Conservation (phyloP, 1,140 invertebrate species). For the Drosophila quadrilineata region DNA sequence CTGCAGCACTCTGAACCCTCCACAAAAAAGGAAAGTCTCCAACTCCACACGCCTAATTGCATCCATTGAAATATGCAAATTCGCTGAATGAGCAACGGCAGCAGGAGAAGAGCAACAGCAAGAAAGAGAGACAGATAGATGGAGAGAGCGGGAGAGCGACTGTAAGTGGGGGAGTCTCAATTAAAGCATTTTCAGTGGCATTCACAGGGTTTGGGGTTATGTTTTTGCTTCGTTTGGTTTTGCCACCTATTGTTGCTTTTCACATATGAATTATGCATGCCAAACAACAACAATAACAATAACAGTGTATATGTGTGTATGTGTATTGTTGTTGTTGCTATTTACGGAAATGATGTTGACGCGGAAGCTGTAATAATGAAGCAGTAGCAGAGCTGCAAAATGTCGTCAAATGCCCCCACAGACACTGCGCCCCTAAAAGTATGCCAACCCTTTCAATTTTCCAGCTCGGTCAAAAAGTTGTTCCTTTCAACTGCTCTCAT, state of each 20-base stretch:
- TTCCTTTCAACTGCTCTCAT: conserved; percentile 31
- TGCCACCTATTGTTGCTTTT: conserved; percentile 76
- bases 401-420: conserved; percentile 44
- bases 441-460: conserved; percentile 73
- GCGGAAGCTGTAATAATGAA: conserved; percentile 80
- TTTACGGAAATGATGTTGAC: conserved; percentile 76
- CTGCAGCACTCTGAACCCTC: not conserved
- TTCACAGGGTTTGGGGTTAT: conserved; percentile 57
- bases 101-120: not conserved
- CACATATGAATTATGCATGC: conserved; percentile 81
- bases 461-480: conserved; percentile 59
- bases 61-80: conserved; percentile 80
- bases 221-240: conserved; percentile 60
- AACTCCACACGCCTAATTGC: conserved; percentile 59
- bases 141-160: not conserved
- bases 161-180: conserved; percentile 56
- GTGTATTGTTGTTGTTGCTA: conserved; percentile 23
- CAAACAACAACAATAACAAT: conserved; percentile 50
- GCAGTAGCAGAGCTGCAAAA: conserved; percentile 53
- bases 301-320: conserved; percentile 11
- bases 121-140: not conserved
- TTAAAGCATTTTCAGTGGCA: conserved; percentile 72
- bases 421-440: conserved; percentile 37
- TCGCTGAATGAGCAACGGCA: not conserved
- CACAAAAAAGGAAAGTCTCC: not conserved